Conservation (phyloP, 2,797 vertebrate species). For the Spinus olivaceus region DNA sequence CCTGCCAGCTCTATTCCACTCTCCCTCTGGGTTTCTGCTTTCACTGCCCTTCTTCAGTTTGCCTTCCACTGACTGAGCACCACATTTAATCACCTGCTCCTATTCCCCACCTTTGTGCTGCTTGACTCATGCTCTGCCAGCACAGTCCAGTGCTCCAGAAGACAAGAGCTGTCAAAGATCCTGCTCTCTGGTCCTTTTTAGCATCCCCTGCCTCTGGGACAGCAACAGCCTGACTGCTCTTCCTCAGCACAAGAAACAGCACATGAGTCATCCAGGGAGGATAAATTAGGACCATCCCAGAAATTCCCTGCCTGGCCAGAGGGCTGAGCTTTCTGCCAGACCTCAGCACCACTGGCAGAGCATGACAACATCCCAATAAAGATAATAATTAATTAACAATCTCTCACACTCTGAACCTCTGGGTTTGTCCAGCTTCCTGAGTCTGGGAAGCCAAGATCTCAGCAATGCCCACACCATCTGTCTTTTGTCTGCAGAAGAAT, state of each 20-base stretch:
- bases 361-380: background rate
- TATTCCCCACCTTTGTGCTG: accelerated
- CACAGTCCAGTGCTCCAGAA: background rate
- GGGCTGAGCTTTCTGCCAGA: background rate
- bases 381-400: constrained; percentile 6
- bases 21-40: background rate
- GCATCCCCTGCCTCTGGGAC: background rate
- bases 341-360: background rate
- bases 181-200: background rate
- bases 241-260: background rate
- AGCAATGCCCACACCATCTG: constrained; percentile 34
- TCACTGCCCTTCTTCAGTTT: background rate
- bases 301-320: background rate
- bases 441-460: background rate
- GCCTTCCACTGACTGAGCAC: background rate
- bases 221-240: background rate
- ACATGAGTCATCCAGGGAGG: background rate
- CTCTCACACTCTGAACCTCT: background rate
- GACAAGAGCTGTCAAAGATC: background rate
- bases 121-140: background rate
- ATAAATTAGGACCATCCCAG: background rate
- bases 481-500: constrained; percentile 32
- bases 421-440: background rate
- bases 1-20: background rate
- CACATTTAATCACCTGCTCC: background rate